A percentile compares a stretch with the other conserved stretches of the same genome.
phyloP scores from a whole-genome alignment of 2,113 vertebrate genomes.

The Tauraco erythrolophus region DNA sequence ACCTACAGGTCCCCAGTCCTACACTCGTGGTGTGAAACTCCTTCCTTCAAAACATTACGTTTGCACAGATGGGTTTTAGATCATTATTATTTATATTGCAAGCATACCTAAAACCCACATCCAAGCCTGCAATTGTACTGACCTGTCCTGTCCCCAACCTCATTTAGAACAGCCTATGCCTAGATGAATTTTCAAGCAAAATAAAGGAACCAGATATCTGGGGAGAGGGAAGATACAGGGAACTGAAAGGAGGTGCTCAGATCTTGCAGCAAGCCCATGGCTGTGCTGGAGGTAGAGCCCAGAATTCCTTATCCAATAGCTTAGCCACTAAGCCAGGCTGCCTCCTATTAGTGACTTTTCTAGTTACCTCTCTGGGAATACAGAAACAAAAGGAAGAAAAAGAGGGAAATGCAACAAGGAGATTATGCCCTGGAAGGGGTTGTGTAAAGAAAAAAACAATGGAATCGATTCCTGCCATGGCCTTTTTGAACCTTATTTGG shows the following conservation, averaged over 20 bases:
- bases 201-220: background rate
- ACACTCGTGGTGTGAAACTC: background rate
- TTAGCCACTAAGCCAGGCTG: background rate
- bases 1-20: background rate
- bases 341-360: background rate
- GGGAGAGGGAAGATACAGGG: background rate
- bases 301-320: background rate
- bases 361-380: background rate
- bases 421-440: background rate
- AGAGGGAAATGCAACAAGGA: background rate
- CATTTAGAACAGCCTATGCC: background rate
- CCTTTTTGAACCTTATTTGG: background rate
- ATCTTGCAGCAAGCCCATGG: background rate
- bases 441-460: background rate
- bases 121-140: background rate
- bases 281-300: background rate
- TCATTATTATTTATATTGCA: background rate
- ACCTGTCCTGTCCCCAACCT: background rate
- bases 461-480: background rate
- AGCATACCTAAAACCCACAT: background rate
- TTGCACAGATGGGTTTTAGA: slow-evolving; percentile 7
- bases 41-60: background rate
- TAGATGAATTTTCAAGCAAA: slow-evolving; percentile 27
- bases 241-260: background rate
- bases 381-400: background rate